Evolutionary conservation across 1,140 invertebrate genomes (phyloP).

Genomic region (Phymorhynchus buccinoides): DNA sequence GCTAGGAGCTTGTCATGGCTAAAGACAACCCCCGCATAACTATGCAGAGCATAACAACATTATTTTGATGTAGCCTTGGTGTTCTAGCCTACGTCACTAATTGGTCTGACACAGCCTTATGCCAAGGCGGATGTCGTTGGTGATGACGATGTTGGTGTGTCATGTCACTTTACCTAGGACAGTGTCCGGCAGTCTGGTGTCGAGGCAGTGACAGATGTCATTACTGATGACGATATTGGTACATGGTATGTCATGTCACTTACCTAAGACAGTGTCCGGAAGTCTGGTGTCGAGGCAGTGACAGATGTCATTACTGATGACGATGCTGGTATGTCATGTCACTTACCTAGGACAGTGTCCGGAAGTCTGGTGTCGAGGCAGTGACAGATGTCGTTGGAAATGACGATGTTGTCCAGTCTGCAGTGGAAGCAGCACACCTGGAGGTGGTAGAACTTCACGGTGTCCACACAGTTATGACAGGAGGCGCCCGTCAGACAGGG

Average conservation of each 20-base stretch:
- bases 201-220: constrained; percentile 32
- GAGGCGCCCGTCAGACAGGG: constrained; percentile 31
- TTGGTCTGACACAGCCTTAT: neutral
- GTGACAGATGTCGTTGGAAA: constrained; percentile 27
- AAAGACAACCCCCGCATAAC: too few species aligned
- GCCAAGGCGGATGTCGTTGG: constrained; percentile 5
- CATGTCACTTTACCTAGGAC: neutral
- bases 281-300: constrained; percentile 36
- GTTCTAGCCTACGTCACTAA: too few species aligned
- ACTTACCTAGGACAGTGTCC: neutral
- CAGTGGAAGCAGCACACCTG: constrained; percentile 36
- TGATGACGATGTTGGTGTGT: constrained; percentile 24
- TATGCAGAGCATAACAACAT: too few species aligned
- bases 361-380: constrained; percentile 31
- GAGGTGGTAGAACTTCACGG: neutral
- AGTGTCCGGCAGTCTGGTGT: constrained; percentile 24
- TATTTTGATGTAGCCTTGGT: too few species aligned
- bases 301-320: constrained; percentile 27
- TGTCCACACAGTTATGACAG: constrained; percentile 30
- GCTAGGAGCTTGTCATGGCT: too few species aligned
- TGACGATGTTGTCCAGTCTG: constrained; percentile 29
- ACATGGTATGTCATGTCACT: too few species aligned
- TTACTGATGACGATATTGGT: constrained; percentile 8
- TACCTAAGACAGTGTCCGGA: neutral
- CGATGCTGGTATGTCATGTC: too few species aligned